Evolutionary conservation across 2,888 invertebrate genomes (phyloP), one percentile per base, ranked within the genome.

Genomic region (Eulithis prunata): DNA sequence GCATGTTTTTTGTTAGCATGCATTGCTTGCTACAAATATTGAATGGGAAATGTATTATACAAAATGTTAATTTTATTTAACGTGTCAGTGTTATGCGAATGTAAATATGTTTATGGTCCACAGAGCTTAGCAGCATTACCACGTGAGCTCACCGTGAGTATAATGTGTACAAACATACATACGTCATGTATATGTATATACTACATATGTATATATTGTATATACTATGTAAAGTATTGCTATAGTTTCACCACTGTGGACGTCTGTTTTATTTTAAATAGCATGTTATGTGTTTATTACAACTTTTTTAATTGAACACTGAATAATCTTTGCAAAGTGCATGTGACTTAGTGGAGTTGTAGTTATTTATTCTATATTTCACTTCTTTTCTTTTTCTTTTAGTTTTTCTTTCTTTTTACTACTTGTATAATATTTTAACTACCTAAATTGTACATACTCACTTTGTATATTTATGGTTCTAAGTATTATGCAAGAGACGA

Each of bases 111-210:
- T 92, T 93, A 83, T 91, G 88, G 84, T 94, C 94, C 96, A 90
- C 96, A 96, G 96, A 96, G 94, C 94, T 95, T 96, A 95, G 96
- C 96, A 84, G 96, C 96, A 88, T 94, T 96, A 84, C 96, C 96
- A 84, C 95, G 95, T 90, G 96, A 96, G 88, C 95, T 96, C 89
- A 96, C 95, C 88, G 96, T 96, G 95, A 96, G 96, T 95, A 94
- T 85, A 55, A 68, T 68, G 68, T 66, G 69, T 66, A 68, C 68
- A 66, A 64, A 68, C 62, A 64, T 47, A 54, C 41, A 41, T 41
- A 49, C 32, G n/a, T n/a, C n/a, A 21, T 21, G 21, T 21, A 21
- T 21, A 32, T n/a, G 32, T 14, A 47, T 14, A 21, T 61, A 64
- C 62, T 53, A 46, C n/a, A n/a, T n/a, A 21, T 21, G 21, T 21